A percentile compares a stretch with the other conserved stretches of the same genome.
phyloP scores from a whole-genome alignment of 1,140 invertebrate species.

The Archegozetes longisetosus region DNA sequence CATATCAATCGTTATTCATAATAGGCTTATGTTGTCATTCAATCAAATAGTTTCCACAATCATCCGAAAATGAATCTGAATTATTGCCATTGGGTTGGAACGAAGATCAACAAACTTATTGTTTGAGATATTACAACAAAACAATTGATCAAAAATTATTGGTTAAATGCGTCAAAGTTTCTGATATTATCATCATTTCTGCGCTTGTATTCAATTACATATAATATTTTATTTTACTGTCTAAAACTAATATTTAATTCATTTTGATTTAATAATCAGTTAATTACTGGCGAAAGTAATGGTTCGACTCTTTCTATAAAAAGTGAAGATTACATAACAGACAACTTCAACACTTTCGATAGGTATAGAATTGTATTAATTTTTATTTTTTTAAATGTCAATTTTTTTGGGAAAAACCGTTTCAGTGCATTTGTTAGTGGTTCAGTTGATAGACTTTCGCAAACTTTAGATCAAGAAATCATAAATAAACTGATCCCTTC shows the following conservation, averaged over 20 bases:
- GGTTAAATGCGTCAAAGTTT: background rate
- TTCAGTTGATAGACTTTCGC: background rate
- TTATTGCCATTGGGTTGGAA: background rate
- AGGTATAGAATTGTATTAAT: background rate
- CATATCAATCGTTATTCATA: background rate
- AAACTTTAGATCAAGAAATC: no score
- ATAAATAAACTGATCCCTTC: no score
- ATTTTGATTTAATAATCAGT: background rate
- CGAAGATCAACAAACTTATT: background rate
- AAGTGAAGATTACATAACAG: background rate
- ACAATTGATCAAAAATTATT: background rate
- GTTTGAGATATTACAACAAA: background rate
- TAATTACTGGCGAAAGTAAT: background rate
- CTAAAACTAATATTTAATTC: background rate
- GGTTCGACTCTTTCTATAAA: background rate
- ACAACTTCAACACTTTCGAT: background rate
- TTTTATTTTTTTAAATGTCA: background rate
- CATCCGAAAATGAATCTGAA: background rate
- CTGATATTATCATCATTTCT: background rate
- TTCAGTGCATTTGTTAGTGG: background rate
- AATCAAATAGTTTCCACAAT: background rate
- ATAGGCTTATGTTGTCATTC: background rate
- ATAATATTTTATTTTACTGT: no score
- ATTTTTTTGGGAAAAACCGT: background rate
- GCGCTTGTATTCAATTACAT: background rate